Base-by-base conservation (phyloP, 2,888 invertebrate genomes). In the Conomelus anceps region DNA sequence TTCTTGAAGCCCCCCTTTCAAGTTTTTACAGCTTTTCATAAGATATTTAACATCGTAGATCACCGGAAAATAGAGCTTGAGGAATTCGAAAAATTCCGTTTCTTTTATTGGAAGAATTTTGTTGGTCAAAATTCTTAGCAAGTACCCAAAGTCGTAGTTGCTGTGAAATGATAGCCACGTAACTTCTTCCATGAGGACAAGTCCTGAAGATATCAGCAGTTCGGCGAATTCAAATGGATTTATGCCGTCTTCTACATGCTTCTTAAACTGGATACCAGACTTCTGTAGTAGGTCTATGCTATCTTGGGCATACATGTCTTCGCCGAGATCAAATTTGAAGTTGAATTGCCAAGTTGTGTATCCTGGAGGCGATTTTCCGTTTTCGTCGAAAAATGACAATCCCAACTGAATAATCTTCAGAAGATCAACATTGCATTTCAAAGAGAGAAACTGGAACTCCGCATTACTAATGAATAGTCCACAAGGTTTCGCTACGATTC, bases 261-360 rank as follows among this genome's bases (percentile, higher is more conserved):
- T 98, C 93, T 98, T 97, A 93, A 99, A 99, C 93, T 99, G 99
- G 91, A 99, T 97, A 86, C 99, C 99, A 89, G 99, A 99, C 93
- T 98, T 98, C 93, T 97, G 97, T 89, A 99, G 95, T 93, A 99
- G 95, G 93, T 99, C 99, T 93, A 99, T 99, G 90, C 99, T 99
- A 93, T 99, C 99, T 94, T 99, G 98, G 88, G 99, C 99, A 94
- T 99, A 99, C 99, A 99, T 99, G 93, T 99, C 99, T 94, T 99
- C 98, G 92, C 98, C 98, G 91, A 99, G 94, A 93, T 98, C 99
- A 93, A 99, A 99, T 94, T 99, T 99, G 94, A 99, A 99, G 94
- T 99, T 99, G 93, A 99, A 99, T 94, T 99, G 99, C 99, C 99
- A 99, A 84, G 99, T 99, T 88, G 97, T 97, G 93, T 96, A 94